Conservation (phyloP, 2,888 invertebrate genomes). For the Micoletzkya japonica region DNA sequence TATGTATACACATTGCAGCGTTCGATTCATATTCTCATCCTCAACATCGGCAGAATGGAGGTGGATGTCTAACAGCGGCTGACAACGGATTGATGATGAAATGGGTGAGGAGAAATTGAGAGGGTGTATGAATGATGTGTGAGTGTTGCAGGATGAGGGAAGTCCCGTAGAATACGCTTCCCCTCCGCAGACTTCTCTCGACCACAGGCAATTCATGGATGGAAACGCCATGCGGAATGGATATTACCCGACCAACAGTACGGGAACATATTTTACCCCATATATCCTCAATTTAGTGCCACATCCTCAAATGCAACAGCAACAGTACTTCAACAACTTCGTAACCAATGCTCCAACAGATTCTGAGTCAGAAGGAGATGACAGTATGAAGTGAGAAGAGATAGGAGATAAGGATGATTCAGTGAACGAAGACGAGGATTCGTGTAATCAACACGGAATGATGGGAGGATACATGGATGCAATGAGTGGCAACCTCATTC, state of each 20-base stretch:
- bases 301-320: neutral
- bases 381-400: constrained; percentile 9
- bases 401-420: neutral
- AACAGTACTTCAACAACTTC: neutral
- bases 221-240: too few relatives aligned
- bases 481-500: neutral
- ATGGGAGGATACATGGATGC: neutral
- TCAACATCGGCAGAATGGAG: constrained; percentile 8
- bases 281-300: neutral
- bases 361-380: constrained; percentile 27
- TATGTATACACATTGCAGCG: neutral
- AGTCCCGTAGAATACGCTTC: too few relatives aligned
- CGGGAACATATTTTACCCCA: too few relatives aligned
- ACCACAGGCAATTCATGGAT: neutral
- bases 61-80: constrained; percentile 16
- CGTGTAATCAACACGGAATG: neutral
- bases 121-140: too few relatives aligned
- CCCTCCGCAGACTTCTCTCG: too few relatives aligned
- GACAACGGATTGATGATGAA: constrained; percentile 23
- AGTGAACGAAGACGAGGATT: constrained; percentile 48
- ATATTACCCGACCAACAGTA: neutral
- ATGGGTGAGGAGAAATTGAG: constrained; percentile 4
- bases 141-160: too few relatives aligned
- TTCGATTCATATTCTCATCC: constrained; percentile 8
- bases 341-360: constrained; percentile 6